Evolutionary conservation across 2,113 vertebrate genomes (phyloP).

Genomic region (Girardinichthys multiradiatus): DNA sequence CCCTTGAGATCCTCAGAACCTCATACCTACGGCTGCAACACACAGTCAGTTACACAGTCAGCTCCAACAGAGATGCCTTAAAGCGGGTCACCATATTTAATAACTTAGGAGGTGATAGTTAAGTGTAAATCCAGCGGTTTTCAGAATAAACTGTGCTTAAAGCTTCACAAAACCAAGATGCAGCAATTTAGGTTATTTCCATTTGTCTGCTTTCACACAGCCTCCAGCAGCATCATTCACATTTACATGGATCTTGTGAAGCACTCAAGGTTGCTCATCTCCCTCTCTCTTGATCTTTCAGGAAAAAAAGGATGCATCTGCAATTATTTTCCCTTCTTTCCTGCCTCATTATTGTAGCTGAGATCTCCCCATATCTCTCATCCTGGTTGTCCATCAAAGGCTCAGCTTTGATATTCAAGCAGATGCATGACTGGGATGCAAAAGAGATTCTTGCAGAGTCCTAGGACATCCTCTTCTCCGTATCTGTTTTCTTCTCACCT

Average conservation of each 20-base stretch:
- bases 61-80: slow-evolving; percentile 27
- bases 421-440: slow-evolving; percentile 60
- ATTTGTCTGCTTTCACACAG: slow-evolving; percentile 15
- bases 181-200: slow-evolving; percentile 26
- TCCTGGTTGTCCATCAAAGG: slow-evolving; percentile 52
- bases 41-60: slow-evolving; percentile 40
- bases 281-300: slow-evolving; percentile 56
- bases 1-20: slow-evolving; percentile 37
- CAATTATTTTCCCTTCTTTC: slow-evolving; percentile 62
- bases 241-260: slow-evolving; percentile 48
- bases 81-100: slow-evolving; percentile 33
- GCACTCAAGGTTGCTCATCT: slow-evolving; percentile 43
- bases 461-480: slow-evolving; percentile 54
- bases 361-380: slow-evolving; percentile 33
- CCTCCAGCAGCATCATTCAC: slow-evolving; percentile 14
- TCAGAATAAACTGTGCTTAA: neutral
- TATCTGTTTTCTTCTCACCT: slow-evolving; percentile 17
- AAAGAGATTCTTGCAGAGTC: slow-evolving; percentile 53
- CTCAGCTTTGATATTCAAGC: slow-evolving; percentile 72
- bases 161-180: slow-evolving; percentile 7
- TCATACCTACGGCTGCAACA: slow-evolving; percentile 5
- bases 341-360: slow-evolving; percentile 61
- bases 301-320: slow-evolving; percentile 57
- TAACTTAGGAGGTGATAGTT: slow-evolving; percentile 16
- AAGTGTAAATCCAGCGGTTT: neutral